Conservation (phyloP, 2,888 invertebrate species). For the Drosophila nr. perissopoda region DNA sequence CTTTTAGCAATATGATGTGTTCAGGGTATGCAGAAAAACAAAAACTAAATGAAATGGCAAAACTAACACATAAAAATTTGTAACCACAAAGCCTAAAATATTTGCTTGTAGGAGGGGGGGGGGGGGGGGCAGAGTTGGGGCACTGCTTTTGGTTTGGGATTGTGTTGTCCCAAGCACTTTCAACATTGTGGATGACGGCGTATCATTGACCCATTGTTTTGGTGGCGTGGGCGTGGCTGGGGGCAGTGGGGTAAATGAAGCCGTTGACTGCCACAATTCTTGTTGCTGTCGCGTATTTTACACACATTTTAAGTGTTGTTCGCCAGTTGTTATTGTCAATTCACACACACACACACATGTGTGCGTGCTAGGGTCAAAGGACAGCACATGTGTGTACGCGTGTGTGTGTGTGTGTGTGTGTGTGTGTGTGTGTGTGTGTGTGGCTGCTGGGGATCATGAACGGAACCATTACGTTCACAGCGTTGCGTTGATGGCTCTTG, state of each 20-base stretch:
- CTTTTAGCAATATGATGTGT: not conserved
- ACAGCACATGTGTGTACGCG: not conserved
- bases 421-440: constrained; percentile 16
- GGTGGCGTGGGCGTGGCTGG: constrained; percentile 31
- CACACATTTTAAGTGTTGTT: constrained; percentile 78
- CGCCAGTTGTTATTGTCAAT: constrained; percentile 66
- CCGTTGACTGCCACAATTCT: constrained; percentile 52
- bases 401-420: constrained; percentile 16
- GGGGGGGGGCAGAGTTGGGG: not conserved
- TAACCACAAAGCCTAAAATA: constrained; percentile 61
- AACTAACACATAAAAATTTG: constrained; percentile 76
- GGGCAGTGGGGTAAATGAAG: constrained; percentile 61
- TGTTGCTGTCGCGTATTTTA: constrained; percentile 69
- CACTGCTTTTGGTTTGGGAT: constrained; percentile 12
- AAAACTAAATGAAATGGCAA: constrained; percentile 64
- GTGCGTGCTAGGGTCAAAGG: not conserved
- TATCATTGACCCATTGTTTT: constrained; percentile 69
- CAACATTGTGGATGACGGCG: constrained; percentile 23
- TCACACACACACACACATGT: constrained; percentile 14
- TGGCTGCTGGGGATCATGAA: constrained; percentile 37
- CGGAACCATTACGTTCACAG: constrained; percentile 73
- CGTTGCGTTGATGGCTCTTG: constrained; percentile 65
- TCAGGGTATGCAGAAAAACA: constrained; percentile 35
- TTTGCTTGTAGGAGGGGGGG: constrained; percentile 11
- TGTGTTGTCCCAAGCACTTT: not conserved